Evolutionary conservation across 2,113 vertebrate genomes (phyloP), one percentile per base, ranked within the genome.

Genomic region (Lamprologus ornatipinnis): DNA sequence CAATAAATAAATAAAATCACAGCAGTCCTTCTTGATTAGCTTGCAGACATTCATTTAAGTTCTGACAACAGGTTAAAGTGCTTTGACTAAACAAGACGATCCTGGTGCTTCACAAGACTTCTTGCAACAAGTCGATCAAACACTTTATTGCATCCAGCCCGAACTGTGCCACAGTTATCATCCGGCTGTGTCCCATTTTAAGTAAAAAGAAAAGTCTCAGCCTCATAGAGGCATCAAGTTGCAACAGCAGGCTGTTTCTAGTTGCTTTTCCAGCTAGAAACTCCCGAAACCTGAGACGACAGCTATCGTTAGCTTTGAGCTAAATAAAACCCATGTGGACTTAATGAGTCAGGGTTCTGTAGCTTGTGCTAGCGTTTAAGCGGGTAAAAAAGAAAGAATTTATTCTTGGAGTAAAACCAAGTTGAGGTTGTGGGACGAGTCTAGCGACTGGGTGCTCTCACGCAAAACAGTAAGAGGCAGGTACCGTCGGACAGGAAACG

Each of bases 351-450:
- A 58, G 85, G 35, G 82, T 73, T 88, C 26, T 86, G 84, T 1
- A 33, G 40, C 68, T 75, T 47, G 40, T 47, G 40, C 3, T 28
- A 75, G 14, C 14, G 8, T 73, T 17, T 47, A 1, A 19, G 28
- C 11, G 87, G 55, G 26, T 17, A 5, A 8, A 57, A 55, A 55
- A 85, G 79, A 26, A 28, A 60, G 57, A 88, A 88, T 85, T 84
- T 58, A 51, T 58, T 49, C 31, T 70, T 93, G 91, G 85, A 94
- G 58, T 3, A 5, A 11, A 12, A 92, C 83, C 85, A 90, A 89
- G 80, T 11, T 89, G 91, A 54, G 90, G 89, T 85, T 89, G 80
- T 47, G 82, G 85, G 88, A 87, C 58, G 23, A 17, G 79, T 21
- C 78, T 58, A 80, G 15, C 8, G 23, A 90, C 23, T 23, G 35